Evolutionary conservation across 1,140 invertebrate species (phyloP).

Genomic region (Drosophila cardini): DNA sequence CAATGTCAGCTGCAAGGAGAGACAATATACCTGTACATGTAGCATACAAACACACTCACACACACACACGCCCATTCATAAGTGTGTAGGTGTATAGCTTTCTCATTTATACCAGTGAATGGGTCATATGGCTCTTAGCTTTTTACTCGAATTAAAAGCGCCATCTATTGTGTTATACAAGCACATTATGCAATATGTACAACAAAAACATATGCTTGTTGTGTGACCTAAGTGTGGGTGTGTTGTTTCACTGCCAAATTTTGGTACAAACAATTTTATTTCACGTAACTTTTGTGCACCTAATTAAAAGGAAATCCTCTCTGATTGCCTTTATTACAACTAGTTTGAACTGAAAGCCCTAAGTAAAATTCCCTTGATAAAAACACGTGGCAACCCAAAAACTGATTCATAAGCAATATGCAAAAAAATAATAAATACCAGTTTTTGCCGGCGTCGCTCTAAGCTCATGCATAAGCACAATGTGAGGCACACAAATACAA

Average conservation of each 20-base stretch:
- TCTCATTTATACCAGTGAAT: constrained; percentile 21
- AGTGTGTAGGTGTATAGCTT: constrained; percentile 13
- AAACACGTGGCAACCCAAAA: constrained; percentile 27
- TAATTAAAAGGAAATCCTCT: background rate
- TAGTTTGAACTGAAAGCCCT: constrained; percentile 16
- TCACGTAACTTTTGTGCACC: background rate
- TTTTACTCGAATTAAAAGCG: constrained; percentile 19
- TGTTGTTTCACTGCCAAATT: constrained; percentile 23
- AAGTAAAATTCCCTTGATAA: background rate
- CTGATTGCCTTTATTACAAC: constrained; percentile 17
- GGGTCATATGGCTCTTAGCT: constrained; percentile 5
- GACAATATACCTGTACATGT: background rate
- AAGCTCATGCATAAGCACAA: constrained; percentile 3
- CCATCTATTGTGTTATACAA: constrained; percentile 41
- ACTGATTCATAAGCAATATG: constrained; percentile 32
- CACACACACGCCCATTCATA: background rate
- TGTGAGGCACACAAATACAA: constrained; percentile 8
- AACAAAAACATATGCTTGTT: background rate
- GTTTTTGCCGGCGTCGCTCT: constrained; percentile 19
- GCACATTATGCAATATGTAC: constrained; percentile 42
- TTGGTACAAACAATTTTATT: background rate
- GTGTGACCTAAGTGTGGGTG: background rate
- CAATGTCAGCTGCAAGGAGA: constrained; percentile 49
- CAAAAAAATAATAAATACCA: constrained; percentile 11
- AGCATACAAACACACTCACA: background rate